Evolutionary conservation across 1,140 invertebrate species (phyloP).

Genomic region (Drosophila chauvacae): DNA sequence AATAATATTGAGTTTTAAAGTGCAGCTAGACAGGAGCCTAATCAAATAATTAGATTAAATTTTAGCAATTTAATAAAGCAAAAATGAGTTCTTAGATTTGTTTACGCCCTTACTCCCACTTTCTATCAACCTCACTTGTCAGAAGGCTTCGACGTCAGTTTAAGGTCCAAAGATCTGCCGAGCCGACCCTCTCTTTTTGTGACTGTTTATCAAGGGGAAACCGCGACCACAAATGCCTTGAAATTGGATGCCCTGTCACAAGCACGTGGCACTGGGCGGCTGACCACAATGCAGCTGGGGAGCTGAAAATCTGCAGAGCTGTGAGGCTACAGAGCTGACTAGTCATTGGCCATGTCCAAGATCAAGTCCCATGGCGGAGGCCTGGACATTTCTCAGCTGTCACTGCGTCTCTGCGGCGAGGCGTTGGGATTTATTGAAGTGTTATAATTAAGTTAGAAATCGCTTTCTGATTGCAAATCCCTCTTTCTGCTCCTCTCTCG

Average conservation of each 20-base stretch:
- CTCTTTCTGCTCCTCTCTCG: conserved; percentile 9
- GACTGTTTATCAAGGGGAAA: conserved; percentile 19
- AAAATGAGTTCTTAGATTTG: not conserved
- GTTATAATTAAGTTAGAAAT: conserved; percentile 73
- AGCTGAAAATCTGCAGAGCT: not conserved
- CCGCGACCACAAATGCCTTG: conserved; percentile 40
- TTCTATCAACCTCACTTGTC: conserved; percentile 12
- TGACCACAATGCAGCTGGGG: conserved; percentile 40
- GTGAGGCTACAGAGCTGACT: conserved; percentile 5
- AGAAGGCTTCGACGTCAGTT: conserved; percentile 30
- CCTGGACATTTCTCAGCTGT: conserved; percentile 49
- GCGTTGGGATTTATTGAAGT: conserved; percentile 74
- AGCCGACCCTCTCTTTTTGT: conserved; percentile 20
- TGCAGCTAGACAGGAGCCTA: too few species aligned
- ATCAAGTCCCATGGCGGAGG: conserved; percentile 41
- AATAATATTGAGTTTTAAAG: too few species aligned
- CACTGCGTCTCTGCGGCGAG: conserved; percentile 33
- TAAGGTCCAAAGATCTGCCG: conserved; percentile 35
- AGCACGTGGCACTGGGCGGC: conserved; percentile 42
- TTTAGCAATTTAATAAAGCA: not conserved
- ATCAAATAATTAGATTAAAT: not conserved
- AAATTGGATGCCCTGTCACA: conserved; percentile 42
- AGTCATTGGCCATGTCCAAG: conserved; percentile 57
- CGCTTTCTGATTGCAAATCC: conserved; percentile 52
- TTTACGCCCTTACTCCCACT: not conserved